Conservation (phyloP, 2,888 invertebrate genomes). For the Phragmatobia fuliginosa region DNA sequence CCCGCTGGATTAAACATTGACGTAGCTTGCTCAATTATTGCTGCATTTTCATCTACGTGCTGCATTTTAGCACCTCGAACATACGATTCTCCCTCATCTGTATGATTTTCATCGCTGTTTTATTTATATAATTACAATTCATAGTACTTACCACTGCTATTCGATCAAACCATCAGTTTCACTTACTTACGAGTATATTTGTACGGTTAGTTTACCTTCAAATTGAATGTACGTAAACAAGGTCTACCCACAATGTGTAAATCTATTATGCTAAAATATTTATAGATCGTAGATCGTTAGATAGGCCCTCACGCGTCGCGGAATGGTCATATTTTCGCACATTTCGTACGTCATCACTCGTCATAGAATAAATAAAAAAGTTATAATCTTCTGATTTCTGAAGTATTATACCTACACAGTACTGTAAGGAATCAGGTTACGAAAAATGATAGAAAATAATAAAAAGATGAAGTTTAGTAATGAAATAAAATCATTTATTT, state of each 20-base stretch:
- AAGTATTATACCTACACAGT: no score
- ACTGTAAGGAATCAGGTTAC: no score
- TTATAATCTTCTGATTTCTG: no score
- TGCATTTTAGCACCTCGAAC: constrained; percentile 29
- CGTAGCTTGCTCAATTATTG: constrained; percentile 78
- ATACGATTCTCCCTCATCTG: constrained; percentile 22
- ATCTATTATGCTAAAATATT: not conserved
- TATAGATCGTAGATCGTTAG: no score
- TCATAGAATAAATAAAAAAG: no score
- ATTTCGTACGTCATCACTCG: no score
- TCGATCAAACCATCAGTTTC: not conserved
- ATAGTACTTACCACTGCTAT: not conserved
- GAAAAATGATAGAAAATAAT: no score
- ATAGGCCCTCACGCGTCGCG: no score
- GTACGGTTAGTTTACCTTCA: not conserved
- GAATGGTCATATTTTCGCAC: no score
- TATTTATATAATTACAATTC: not conserved
- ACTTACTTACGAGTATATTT: not conserved
- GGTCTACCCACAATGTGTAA: not conserved
- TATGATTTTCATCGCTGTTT: not conserved
- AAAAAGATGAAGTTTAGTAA: no score
- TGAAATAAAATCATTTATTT: no score
- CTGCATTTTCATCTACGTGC: constrained; percentile 55
- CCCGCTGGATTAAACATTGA: constrained; percentile 82
- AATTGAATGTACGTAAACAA: not conserved